These are phyloP conservation scores for Glaucomys volans DNA, from an alignment of 2,113 vertebrate genomes.

Conservation along the genomic window DNA sequence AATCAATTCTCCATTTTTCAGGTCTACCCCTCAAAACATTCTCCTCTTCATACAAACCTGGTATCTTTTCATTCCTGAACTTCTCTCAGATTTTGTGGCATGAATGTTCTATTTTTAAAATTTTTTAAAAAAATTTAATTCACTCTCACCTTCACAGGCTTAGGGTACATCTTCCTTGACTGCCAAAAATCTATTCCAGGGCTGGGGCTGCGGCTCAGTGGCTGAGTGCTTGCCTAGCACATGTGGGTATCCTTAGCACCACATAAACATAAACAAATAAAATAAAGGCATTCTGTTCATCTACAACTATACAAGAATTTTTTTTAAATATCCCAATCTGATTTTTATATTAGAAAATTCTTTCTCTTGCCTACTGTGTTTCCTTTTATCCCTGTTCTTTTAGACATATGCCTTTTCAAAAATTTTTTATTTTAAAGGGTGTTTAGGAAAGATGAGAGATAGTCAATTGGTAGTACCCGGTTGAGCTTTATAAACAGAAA, in stretches of 20 bases:
- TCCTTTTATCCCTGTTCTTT: conserved; percentile 17
- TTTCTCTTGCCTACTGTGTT: not conserved
- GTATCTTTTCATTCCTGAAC: not conserved
- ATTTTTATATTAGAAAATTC: not conserved
- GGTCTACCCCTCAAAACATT: not conserved
- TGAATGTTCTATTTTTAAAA: conserved; percentile 28
- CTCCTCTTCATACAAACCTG: not conserved
- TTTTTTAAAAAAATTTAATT: not conserved
- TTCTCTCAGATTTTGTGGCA: conserved; percentile 23
- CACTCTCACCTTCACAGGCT: not conserved
- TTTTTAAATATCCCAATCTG: not conserved
- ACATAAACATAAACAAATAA: too few relatives aligned
- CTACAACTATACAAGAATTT: too few relatives aligned
- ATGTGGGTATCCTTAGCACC: too few relatives aligned
- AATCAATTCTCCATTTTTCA: not conserved
- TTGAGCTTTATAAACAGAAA: conserved; percentile 16
- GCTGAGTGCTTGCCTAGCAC: too few relatives aligned
- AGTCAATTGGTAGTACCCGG: not conserved
- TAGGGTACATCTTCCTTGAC: conserved; percentile 34
- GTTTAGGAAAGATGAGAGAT: not conserved
- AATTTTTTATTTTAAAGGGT: not conserved
- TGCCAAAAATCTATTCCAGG: not conserved
- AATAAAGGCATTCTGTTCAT: too few relatives aligned
- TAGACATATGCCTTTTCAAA: conserved; percentile 1
- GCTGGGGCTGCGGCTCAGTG: too few relatives aligned